These are phyloP conservation scores for Eilema caniola DNA, from an alignment of 2,888 invertebrate genomes.

Conservation along the genomic window DNA sequence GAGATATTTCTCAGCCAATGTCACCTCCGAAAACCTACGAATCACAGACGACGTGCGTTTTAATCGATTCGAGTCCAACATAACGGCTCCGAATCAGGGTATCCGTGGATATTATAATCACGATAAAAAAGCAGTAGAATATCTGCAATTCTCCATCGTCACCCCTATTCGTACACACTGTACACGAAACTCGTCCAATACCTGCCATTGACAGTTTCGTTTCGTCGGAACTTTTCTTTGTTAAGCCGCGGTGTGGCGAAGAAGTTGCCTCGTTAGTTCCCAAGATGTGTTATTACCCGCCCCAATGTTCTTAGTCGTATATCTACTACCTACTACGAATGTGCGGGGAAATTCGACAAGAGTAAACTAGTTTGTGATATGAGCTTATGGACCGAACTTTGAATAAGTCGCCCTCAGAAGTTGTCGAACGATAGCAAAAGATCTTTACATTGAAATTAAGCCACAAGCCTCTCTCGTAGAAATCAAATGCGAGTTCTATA, in stretches of 20 bases:
- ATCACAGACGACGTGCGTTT: too few relatives aligned
- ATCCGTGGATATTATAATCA: too few relatives aligned
- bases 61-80: too few relatives aligned
- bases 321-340: slow-evolving; percentile 27
- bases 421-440: not conserved
- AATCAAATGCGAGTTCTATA: too few relatives aligned
- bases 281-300: slow-evolving; percentile 49
- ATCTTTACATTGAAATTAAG: too few relatives aligned
- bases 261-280: slow-evolving; percentile 71
- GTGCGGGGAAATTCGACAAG: slow-evolving; percentile 6
- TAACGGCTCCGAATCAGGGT: too few relatives aligned
- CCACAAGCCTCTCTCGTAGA: too few relatives aligned
- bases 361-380: not conserved
- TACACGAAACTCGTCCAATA: slow-evolving; percentile 56
- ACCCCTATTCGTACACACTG: slow-evolving; percentile 42
- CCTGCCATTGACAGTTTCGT: slow-evolving; percentile 78
- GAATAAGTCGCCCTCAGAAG: not conserved
- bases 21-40: too few relatives aligned
- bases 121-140: too few relatives aligned
- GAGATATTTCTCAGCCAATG: too few relatives aligned
- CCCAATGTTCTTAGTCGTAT: slow-evolving; percentile 28
- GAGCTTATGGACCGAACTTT: not conserved
- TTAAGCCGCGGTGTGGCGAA: slow-evolving; percentile 57
- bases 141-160: slow-evolving; percentile 9
- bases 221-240: slow-evolving; percentile 75